Evolutionary conservation across 2,888 invertebrate genomes (phyloP), one percentile per base, ranked within the genome.

Genomic region (Unio pictorum): DNA sequence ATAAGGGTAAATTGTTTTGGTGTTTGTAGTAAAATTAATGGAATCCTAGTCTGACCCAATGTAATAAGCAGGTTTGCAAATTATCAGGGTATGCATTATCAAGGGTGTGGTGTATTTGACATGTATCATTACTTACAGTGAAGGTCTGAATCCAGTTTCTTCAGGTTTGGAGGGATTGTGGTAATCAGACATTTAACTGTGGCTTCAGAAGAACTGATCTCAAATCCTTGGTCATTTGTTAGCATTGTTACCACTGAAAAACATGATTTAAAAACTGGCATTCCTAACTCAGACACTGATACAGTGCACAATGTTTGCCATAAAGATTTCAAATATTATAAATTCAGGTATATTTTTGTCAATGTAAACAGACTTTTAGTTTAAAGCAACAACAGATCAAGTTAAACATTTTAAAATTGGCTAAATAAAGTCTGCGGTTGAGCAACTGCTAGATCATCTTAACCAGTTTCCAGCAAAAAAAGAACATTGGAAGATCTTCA

Each of bases 161-260:
- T 93, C 75, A 98, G 92, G 90, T 99, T 98, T 88, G 96, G 96
- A 74, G 96, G 96, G 76, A 98, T 92, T 0, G 99, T 99, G 28
- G 99, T 95, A 80, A 99, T 94, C 63, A 99, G 93, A 62, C 98
- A 94, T 34, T 96, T 92, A 0, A 98, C 97, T 64, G 95, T 94
- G 0, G 97, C 96, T 70, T 95, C 94, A 61, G 94, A 92, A 54
- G 94, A 96, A 7, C 93, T 94, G 61, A 98, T 94, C 78, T 97
- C 96, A 90, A 98, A 97, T 0, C 98, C 98, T 34, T 94, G 92
- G 81, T 95, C 95, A 76, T 93, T 93, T 15, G 86, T 84, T 75
- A 90, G 80, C 85, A 91, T 89, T 6, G 88, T 87, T 55, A 91
- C 81, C 58, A 91, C 93, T 86, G 90, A 69, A 71, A 67, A 69